phyloP scores from a whole-genome alignment of 2,113 vertebrate species.

The Petrocephalus microphthalmus region DNA sequence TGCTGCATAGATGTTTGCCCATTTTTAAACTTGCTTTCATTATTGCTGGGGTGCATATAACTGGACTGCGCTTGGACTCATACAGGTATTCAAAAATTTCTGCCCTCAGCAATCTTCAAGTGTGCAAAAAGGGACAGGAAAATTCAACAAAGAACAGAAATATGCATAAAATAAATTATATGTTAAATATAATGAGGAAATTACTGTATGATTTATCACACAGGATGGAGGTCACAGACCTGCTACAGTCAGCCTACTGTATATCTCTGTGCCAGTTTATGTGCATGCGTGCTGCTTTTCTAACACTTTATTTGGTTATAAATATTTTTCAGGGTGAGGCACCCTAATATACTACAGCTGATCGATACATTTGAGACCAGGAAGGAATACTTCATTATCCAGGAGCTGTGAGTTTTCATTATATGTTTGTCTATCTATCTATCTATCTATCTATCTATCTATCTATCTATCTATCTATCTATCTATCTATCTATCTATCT shows the following conservation, averaged over 20 bases:
- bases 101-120: no score
- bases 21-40: not conserved
- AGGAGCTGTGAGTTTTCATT: constrained; percentile 67
- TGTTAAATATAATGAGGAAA: no score
- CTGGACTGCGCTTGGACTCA: not conserved
- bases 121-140: no score
- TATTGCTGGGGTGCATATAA: not conserved
- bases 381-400: constrained; percentile 77
- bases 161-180: no score
- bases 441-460: not conserved
- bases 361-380: constrained; percentile 75
- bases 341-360: constrained; percentile 75
- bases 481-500: not conserved
- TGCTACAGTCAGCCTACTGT: no score
- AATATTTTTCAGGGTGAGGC: constrained; percentile 64
- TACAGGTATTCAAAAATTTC: not conserved
- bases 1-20: not conserved
- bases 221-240: no score
- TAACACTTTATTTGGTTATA: not conserved
- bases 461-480: not conserved
- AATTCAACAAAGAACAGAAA: no score
- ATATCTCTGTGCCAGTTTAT: not conserved
- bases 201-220: no score
- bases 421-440: not conserved
- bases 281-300: no score